Base-by-base conservation (phyloP, 1,140 invertebrate genomes). In the Neodiprion lecontei region DNA sequence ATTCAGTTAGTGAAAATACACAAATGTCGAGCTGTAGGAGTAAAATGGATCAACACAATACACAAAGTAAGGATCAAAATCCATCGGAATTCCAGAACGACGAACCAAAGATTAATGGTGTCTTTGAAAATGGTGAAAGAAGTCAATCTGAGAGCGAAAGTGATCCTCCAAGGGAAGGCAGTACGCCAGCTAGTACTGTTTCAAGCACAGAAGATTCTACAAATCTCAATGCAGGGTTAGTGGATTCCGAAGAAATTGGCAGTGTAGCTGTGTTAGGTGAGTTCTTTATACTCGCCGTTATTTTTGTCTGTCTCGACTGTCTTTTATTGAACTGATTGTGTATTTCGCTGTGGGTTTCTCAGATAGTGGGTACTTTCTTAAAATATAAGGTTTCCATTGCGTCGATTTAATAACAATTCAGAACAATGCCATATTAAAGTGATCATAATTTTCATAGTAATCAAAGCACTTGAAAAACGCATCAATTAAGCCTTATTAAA, bases 111-210 rank as follows among this genome's bases (percentile, higher is more conserved):
- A 75, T 88, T 70, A 88, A 88, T 66, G 86, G 86, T 49, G 72
- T 86, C 47, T 78, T 85, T 70, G 82, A 78, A 69, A 78, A 74
- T 21, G 48, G 76, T 12, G 78, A 81, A 12, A 75, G 77, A 47
- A 79, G 78, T 40, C 80, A 85, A 72, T 86, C 84, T 17, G 86
- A 88, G 47, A 85, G 82, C 75, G 85, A 87, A 49, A 79, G 79
- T 9, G 87, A 88, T 65, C 77, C 79, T 23, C 86, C 85, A 48
- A 79, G 87, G 21, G 87, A 88, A 74, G 86, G 85, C 49, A 85
- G 85, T 69, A 88, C 87, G 68, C 86, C 87, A 2, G 84, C 86
- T 61, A 88, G 86, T 77, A 88, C 86, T 50, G 82, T 86, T 61
- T 87, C 86, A 7, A 87, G 84, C 77, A 85, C 82, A 11, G 87